Evolutionary conservation across 1,140 invertebrate genomes (phyloP).

Genomic region (Pseudomyrmex gracilis): DNA sequence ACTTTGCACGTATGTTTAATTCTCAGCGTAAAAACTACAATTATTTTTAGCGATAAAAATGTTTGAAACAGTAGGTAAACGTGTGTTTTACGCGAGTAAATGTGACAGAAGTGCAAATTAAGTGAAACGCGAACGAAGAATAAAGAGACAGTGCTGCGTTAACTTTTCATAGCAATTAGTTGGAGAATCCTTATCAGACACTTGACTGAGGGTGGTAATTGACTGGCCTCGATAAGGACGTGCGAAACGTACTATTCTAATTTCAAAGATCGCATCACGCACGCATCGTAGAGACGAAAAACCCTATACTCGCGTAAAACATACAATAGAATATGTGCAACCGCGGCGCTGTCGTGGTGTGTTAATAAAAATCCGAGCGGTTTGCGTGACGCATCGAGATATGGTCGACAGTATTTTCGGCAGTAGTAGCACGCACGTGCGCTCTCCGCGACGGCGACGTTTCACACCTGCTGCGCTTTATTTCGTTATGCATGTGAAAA

Average conservation of each 20-base stretch:
- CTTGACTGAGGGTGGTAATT: conserved; percentile 50
- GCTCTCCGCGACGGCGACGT: conserved; percentile 26
- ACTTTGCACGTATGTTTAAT: too few species aligned
- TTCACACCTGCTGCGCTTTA: conserved; percentile 34
- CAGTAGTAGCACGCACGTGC: conserved; percentile 38
- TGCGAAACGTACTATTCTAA: conserved; percentile 58
- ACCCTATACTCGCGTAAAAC: not conserved
- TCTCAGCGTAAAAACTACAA: not conserved
- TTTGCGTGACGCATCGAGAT: conserved; percentile 67
- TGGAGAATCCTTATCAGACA: conserved; percentile 51
- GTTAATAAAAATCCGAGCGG: conserved; percentile 68
- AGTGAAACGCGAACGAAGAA: conserved; percentile 39
- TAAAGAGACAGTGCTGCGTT: conserved; percentile 33
- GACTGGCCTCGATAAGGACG: conserved; percentile 60
- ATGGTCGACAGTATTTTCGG: conserved; percentile 64
- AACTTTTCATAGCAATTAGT: conserved; percentile 31
- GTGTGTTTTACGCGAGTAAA: not conserved
- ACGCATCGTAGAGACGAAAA: conserved; percentile 39
- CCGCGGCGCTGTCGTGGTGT: conserved; percentile 16
- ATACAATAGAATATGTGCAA: not conserved
- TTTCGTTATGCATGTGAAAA: conserved; percentile 41
- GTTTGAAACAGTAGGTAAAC: not conserved
- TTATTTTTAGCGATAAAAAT: not conserved
- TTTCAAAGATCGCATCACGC: conserved; percentile 22
- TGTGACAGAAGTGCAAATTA: not conserved